Base-by-base conservation (phyloP, 2,888 invertebrate genomes). In the Pollenia amentaria region DNA sequence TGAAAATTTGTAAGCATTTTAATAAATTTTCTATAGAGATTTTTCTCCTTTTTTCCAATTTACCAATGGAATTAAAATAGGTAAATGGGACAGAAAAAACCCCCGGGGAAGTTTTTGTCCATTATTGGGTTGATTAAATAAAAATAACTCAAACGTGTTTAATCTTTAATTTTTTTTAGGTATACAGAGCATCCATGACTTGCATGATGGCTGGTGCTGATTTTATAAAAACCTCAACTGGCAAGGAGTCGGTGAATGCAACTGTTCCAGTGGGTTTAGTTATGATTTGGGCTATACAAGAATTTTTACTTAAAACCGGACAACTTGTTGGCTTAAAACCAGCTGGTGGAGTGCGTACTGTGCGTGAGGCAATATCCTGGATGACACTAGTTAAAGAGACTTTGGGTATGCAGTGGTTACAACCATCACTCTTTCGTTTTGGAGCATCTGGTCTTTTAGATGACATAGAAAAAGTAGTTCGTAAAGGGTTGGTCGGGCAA, bases 221-320 rank as follows among this genome's bases (percentile, higher is more conserved):
- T 94, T 99, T 99, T 91, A 99, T 99, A 87, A 99, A 99, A 94
- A 99, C 99, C 3, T 99, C 99, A 0, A 99, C 99, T 0, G 99
- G 97, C 70, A 99, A 99, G 93, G 99, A 99, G 93, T 93, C 95
- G 1, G 96, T 98, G 0, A 99, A 99, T 94, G 99, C 99, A 0
- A 99, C 98, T 0, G 93, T 99, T 16, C 96, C 97, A 9, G 96
- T 97, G 62, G 99, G 98, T 0, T 94, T 98, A 73, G 96, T 99
- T 1, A 99, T 99, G 99, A 97, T 97, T 89, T 94, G 96, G 90
- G 99, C 99, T 38, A 99, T 99, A 88, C 94, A 96, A 86, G 96
- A 96, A 88, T 98, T 96, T 91, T 94, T 96, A 90, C 93, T 95
- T 9, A 94, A 94, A 90, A 97, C 97, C 46, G 96, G 96, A 16